phyloP scores from a whole-genome alignment of 2,888 invertebrate species.

The Acanthopleura granulata region DNA sequence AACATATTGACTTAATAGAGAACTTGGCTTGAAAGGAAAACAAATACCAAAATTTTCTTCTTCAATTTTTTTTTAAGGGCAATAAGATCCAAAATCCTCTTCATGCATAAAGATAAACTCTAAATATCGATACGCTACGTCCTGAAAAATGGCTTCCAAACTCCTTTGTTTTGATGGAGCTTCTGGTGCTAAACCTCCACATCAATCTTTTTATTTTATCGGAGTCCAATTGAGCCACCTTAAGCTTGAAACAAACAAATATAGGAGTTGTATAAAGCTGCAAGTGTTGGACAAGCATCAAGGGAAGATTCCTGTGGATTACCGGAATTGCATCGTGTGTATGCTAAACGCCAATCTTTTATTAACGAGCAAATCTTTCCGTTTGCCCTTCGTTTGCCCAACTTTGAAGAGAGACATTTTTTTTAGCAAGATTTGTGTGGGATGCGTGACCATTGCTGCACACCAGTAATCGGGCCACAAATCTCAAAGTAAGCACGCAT shows the following conservation, averaged over 20 bases:
- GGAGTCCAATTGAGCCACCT: neutral
- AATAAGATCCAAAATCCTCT: too few relatives aligned
- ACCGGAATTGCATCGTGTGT: neutral
- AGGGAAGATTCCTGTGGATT: neutral
- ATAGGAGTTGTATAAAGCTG: neutral
- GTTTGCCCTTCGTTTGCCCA: neutral
- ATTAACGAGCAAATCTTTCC: neutral
- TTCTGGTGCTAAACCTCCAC: too few relatives aligned
- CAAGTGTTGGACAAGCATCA: neutral
- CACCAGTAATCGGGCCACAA: neutral
- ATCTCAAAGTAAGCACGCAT: slow-evolving; percentile 1
- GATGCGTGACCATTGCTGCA: slow-evolving; percentile 3
- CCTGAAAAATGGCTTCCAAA: too few relatives aligned
- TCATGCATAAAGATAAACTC: too few relatives aligned
- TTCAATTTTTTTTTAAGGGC: too few relatives aligned
- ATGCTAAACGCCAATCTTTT: neutral
- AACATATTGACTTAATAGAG: too few relatives aligned
- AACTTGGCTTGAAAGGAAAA: too few relatives aligned
- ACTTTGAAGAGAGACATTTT: neutral
- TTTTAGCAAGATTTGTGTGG: neutral
- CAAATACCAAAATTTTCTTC: too few relatives aligned
- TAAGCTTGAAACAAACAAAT: slow-evolving; percentile 7
- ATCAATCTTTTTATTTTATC: too few relatives aligned
- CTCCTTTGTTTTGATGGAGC: too few relatives aligned
- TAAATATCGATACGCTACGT: too few relatives aligned